Percentiles rank a stretch among this genome's conserved stretches.
These are phyloP conservation scores for Sebastes hubbsi DNA, from an alignment of 2,797 vertebrate genomes.

Conservation along the genomic window DNA sequence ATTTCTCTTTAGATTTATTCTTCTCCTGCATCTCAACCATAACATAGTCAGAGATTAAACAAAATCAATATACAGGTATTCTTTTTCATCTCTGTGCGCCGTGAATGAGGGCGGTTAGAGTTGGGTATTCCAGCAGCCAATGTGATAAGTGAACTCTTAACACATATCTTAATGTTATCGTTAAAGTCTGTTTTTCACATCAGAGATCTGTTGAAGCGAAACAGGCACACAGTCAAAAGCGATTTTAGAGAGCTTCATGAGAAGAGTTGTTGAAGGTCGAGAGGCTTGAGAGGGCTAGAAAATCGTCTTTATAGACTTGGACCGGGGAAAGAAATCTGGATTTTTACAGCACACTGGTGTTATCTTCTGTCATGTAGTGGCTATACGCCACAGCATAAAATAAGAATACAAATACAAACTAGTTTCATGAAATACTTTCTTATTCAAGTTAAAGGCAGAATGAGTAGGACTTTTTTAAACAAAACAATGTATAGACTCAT, in stretches of 20 bases:
- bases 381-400: neutral
- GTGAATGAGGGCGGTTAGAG: neutral
- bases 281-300: conserved; percentile 21
- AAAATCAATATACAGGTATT: neutral
- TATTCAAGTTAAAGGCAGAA: neutral
- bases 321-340: neutral
- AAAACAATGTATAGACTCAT: neutral
- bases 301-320: conserved; percentile 21
- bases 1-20: neutral
- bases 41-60: neutral
- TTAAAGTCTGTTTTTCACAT: conserved; percentile 51
- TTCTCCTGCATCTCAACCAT: neutral
- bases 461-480: neutral
- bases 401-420: neutral
- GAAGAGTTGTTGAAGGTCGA: conserved; percentile 42
- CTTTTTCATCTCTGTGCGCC: neutral
- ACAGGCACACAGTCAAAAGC: conserved; percentile 35
- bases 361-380: conserved; percentile 2
- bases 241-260: conserved; percentile 36
- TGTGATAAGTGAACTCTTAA: neutral
- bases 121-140: neutral
- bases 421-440: neutral
- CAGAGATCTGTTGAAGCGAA: conserved; percentile 55
- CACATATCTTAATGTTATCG: conserved; percentile 20
- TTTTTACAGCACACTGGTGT: conserved; percentile 36